Evolutionary conservation across 2,797 vertebrate species (phyloP), one percentile per base, ranked within the genome.

Genomic region (Sitta carolinensis): DNA sequence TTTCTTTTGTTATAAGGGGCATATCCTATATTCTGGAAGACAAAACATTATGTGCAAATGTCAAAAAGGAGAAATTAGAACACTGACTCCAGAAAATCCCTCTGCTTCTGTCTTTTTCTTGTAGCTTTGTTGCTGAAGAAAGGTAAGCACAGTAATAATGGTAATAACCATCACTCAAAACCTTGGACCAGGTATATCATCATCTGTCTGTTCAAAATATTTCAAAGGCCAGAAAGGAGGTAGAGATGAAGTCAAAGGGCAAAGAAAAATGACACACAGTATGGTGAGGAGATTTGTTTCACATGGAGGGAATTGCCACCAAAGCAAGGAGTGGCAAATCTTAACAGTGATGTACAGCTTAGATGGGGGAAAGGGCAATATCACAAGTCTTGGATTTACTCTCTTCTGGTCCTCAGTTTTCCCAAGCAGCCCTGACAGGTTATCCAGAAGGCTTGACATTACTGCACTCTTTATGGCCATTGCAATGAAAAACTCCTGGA

Each of bases 201-300:
- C 38, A 78, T 87, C 40, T 55, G 11, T 21, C 43, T 72, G 15
- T 84, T 73, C 38, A 27, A 83, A 91, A 77, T 80, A 74, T 42
- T 67, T 74, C 59, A 61, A 43, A 30, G 6, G 27, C 27, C 5
- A 6, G 61, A 29, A 92, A 83, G 25, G 34, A 69, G 40, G 9
- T 13, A 84, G 47, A 43, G 43, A 34, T 42, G 36, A 70, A 91
- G 54, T 51, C 14, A 68, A 84, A 51, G 50, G 70, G n/a, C 27
- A 20, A 50, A 86, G 43, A 50, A 23, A 63, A 73, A 19, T 7
- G 18, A 16, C 73, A 80, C 32, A 50, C 29, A 50, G 19, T 30
- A 10, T 1, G 0, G n/a, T 1, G 4, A 84, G 67, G 38, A 84
- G 13, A 29, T 4, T 0, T 1, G 7, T 74, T 77, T 22, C 16